phyloP scores from a whole-genome alignment of 2,113 vertebrate genomes.

The Lasiurus cinereus region DNA sequence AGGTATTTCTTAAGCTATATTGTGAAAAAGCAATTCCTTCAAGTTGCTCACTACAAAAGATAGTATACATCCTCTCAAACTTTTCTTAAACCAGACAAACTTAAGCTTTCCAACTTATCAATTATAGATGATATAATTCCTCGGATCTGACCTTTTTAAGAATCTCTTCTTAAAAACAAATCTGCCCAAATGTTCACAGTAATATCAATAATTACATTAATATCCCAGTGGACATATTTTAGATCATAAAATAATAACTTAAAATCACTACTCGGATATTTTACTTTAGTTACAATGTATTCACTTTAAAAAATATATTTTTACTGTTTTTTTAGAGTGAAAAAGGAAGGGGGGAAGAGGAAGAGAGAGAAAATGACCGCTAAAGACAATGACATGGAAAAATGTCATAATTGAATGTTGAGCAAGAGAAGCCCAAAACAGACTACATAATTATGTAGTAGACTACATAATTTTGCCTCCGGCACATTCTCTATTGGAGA shows the following conservation, averaged over 20 bases:
- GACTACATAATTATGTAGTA: neutral
- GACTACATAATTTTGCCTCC: neutral
- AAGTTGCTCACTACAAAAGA: neutral
- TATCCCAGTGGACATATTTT: neutral
- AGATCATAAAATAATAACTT: neutral
- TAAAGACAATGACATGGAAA: neutral
- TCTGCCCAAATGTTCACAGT: neutral
- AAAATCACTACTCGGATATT: neutral
- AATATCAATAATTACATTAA: neutral
- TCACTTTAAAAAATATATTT: neutral
- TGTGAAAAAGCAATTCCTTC: conserved; percentile 33
- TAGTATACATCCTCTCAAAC: neutral
- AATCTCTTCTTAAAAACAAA: conserved; percentile 47
- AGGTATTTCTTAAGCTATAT: neutral
- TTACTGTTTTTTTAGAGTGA: neutral
- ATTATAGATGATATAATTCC: conserved; percentile 25
- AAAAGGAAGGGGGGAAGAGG: no score
- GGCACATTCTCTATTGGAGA: no score
- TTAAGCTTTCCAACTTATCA: neutral
- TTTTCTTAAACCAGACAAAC: conserved; percentile 34
- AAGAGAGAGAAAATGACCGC: neutral
- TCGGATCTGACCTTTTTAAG: neutral
- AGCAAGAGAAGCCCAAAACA: conserved; percentile 11
- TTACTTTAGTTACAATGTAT: conserved; percentile 4
- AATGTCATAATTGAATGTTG: neutral